Conservation (phyloP, 2,888 invertebrate species). For the Tetanocera ferruginea region DNA sequence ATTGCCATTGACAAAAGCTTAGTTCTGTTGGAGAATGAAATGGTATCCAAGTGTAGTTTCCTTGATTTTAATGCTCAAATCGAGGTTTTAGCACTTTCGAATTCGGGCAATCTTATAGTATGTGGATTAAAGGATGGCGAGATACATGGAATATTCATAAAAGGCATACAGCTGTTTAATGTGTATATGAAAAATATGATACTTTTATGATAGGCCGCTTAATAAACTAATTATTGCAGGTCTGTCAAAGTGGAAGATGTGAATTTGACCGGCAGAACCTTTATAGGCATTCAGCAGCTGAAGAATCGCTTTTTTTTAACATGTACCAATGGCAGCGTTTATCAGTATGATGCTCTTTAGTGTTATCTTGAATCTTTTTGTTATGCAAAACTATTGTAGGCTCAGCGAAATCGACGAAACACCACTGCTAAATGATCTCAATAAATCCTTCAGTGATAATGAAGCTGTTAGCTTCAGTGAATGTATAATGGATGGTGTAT, state of each 20-base stretch:
- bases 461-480: constrained; percentile 58
- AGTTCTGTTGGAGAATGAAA: constrained; percentile 65
- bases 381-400: constrained; percentile 44
- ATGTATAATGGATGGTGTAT: constrained; percentile 58
- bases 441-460: constrained; percentile 59
- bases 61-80: constrained; percentile 62
- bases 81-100: constrained; percentile 62
- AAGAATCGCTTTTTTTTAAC: constrained; percentile 58
- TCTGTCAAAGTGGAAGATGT: constrained; percentile 62
- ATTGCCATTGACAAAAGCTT: constrained; percentile 65
- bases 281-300: constrained; percentile 60
- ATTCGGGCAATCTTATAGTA: constrained; percentile 65
- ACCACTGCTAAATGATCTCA: constrained; percentile 54
- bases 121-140: constrained; percentile 66
- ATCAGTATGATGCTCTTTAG: constrained; percentile 55
- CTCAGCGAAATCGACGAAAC: constrained; percentile 64
- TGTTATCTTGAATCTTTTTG: background rate
- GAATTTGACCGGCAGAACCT: constrained; percentile 53
- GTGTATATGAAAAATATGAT: constrained; percentile 44
- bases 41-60: constrained; percentile 63
- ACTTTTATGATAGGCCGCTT: background rate
- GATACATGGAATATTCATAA: constrained; percentile 66
- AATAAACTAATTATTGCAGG: background rate
- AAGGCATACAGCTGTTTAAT: constrained; percentile 64
- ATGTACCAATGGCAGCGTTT: constrained; percentile 65